phyloP scores from a whole-genome alignment of 2,888 invertebrate genomes.

The Noctua fimbriata region DNA sequence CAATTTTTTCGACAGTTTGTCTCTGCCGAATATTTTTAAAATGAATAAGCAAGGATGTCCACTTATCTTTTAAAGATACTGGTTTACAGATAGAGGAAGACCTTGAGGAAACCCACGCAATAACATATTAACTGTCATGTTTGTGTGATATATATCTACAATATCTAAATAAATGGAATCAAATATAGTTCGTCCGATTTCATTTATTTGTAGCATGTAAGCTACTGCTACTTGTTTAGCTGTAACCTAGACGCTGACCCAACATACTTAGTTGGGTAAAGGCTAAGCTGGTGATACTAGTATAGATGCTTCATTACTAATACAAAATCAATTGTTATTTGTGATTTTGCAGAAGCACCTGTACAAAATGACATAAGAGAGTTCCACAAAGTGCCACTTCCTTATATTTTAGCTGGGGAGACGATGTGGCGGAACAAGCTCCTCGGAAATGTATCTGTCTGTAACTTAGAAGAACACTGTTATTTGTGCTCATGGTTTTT shows the following conservation, averaged over 20 bases:
- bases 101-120: slow-evolving; percentile 25
- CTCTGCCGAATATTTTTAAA: neutral
- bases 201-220: neutral
- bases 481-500: neutral
- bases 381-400: neutral
- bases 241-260: neutral
- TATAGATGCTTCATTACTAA: neutral
- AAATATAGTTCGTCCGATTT: no score
- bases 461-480: neutral
- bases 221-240: neutral
- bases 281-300: neutral
- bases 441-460: no score
- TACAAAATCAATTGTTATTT: neutral
- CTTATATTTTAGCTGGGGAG: neutral
- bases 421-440: neutral
- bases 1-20: neutral
- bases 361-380: neutral
- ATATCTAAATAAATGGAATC: no score
- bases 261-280: neutral
- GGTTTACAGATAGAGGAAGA: slow-evolving; percentile 1
- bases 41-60: neutral
- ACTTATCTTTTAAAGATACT: slow-evolving; percentile 5
- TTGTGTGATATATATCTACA: neutral
- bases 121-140: neutral
- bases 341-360: neutral